Conservation (phyloP, 2,888 invertebrate genomes). For the Morpho deidamia region DNA sequence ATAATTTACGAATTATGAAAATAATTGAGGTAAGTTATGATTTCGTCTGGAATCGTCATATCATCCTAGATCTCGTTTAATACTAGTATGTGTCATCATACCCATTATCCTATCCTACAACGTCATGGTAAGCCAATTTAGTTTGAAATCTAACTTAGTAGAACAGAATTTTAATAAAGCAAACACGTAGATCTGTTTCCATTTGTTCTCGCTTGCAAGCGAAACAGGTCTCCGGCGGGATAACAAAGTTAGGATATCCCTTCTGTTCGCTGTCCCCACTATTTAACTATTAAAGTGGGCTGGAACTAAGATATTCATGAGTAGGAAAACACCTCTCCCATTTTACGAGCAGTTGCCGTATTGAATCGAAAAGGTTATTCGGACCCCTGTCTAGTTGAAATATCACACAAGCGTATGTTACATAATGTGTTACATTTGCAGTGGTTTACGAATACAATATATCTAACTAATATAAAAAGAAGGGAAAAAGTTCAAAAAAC, state of each 20-base stretch:
- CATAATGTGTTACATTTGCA: constrained; percentile 47
- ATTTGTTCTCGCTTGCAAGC: constrained; percentile 13
- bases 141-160: not conserved
- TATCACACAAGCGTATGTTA: constrained; percentile 49
- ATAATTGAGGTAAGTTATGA: too few relatives aligned
- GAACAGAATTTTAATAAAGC: constrained; percentile 8
- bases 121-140: too few relatives aligned
- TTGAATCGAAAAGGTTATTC: constrained; percentile 66
- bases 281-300: constrained; percentile 70
- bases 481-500: too few relatives aligned
- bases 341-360: constrained; percentile 66
- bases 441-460: constrained; percentile 3
- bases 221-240: constrained; percentile 28
- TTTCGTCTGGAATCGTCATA: too few relatives aligned
- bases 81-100: too few relatives aligned
- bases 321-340: constrained; percentile 59
- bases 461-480: too few relatives aligned
- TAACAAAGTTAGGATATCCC: constrained; percentile 34
- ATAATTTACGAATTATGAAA: too few relatives aligned
- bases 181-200: constrained; percentile 9
- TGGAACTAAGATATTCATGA: constrained; percentile 71
- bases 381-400: constrained; percentile 50
- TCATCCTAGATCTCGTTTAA: too few relatives aligned
- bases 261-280: constrained; percentile 42
- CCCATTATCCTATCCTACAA: too few relatives aligned